Base-by-base conservation (phyloP, 2,797 vertebrate species). In the Thripadectes ignobilis region DNA sequence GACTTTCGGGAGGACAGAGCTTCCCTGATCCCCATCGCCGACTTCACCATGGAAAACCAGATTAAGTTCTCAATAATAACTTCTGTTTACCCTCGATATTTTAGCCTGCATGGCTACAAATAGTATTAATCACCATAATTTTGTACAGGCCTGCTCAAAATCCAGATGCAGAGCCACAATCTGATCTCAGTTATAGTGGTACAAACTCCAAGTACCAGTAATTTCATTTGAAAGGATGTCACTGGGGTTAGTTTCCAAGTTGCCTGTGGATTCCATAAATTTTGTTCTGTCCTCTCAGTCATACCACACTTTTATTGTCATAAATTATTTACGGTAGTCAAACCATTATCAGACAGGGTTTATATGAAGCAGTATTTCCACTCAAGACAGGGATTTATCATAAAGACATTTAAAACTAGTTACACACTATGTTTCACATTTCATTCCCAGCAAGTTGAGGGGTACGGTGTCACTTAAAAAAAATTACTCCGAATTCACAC, bases 201-300 rank as follows among this genome's bases (percentile, higher is more conserved):
- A 76, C 48, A 86, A 92, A 92, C 43, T 69, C 76, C 86, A 88
- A 93, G 85, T 16, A 88, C 80, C 23, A 12, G 87, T 96, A 96
- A 97, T 96, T 93, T 88, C 63, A 92, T 94, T 93, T 92, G 69
- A 69, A 95, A 93, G 69, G 79, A 93, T 93, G 80, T 86, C 95
- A 85, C 69, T 43, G 51, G 45, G 55, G 45, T 88, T 79, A 59
- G 85, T 49, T 91, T 90, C 77, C 71, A 92, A 94, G 71, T 67
- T 94, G 87, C 71, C 38, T 94, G 82, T 86, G 71, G 79, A 92
- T 3, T 41, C 36, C 34, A 73, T 67, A 84, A 27, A 81, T 78
- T 92, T 81, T 75, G 14, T 67, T 88, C 66, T 85, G 66, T 69
- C 85, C 62, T 79, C 34, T 89, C 38, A 67, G 51, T 63, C 51